Base-by-base conservation (phyloP, 2,888 invertebrate species). In the Andrena hattorfiana region DNA sequence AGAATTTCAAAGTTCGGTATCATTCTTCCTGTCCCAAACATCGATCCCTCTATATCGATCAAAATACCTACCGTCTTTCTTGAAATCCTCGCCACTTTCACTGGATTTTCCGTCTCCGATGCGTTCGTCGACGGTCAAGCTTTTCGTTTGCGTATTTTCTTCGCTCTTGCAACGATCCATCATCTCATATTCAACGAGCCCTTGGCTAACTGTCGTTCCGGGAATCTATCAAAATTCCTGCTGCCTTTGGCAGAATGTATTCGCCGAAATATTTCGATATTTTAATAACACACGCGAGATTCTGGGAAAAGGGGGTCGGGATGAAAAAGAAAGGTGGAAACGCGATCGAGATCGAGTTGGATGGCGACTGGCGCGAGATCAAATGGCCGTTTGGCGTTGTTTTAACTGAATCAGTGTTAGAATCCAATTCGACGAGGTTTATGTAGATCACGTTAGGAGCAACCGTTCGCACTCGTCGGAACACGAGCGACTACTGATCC, bases 401-500 rank as follows among this genome's bases (percentile, higher is more conserved):
- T 56, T 56, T 56, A 56, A 56, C 10, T 13, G 56, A 56, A 56
- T 23, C 56, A 10, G 4, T 56, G 23, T 23, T 10, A 13, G 54
- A 56, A 26, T 56, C 10, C 23, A 23, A 56, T 20, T 10, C 1
- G 23, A 56, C 54, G 10, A 26, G 23, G 8, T 23, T 10, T 10
- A 10, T 10, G 23, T 26, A 10, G 10, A 13, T 13, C 23, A 10
- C 30, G 13, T 2, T 4, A 10, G 48, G 0, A 6, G 42, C 0
- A 26, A 30, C 7, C 72, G 67, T 67, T 67, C n/a, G 42, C 48
- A 32, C 69, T 35, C 20, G 10, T 26, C 42, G 59, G 35, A 16
- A 7, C 23, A 8, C 75, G 54, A 60, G 60, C 51, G 16, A 3
- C 35, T 42, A 81, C 81, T 81, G 81, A 75, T 13, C 48, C 69